Conservation (phyloP, 2,888 invertebrate species). For the Andricus curvator region DNA sequence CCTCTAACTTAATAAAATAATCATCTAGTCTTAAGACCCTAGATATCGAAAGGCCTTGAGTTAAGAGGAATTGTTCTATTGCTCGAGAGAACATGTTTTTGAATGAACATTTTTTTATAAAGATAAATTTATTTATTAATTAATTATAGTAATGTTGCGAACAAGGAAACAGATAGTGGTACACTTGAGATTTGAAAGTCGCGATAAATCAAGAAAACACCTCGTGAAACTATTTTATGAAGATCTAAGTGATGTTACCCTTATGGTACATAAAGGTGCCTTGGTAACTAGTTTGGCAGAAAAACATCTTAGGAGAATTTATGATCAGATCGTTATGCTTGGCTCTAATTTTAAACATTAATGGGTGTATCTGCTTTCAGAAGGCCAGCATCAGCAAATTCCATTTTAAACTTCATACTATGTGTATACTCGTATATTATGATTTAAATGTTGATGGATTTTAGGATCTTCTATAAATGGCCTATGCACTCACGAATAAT, state of each 20-base stretch:
- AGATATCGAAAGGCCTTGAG: not conserved
- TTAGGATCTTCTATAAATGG: slow-evolving; percentile 2
- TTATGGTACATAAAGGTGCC: not conserved
- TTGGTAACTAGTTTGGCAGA: not conserved
- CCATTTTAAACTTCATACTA: not conserved
- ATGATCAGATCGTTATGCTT: slow-evolving; percentile 42
- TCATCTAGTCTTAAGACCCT: not conserved
- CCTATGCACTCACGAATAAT: slow-evolving; percentile 22
- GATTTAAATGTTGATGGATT: not conserved
- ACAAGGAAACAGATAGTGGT: not conserved
- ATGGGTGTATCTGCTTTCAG: slow-evolving; percentile 37
- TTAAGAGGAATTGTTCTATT: not conserved
- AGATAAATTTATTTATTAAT: not conserved
- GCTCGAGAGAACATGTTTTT: not conserved
- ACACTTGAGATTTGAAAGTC: not conserved
- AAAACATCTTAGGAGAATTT: not conserved
- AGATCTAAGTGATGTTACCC: not conserved
- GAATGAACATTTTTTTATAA: not conserved
- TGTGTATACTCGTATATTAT: not conserved
- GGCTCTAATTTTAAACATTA: slow-evolving; percentile 57
- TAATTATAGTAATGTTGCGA: not conserved
- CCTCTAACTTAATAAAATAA: not conserved
- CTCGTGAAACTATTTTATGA: not conserved
- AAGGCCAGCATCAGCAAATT: slow-evolving; percentile 40
- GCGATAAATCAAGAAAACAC: not conserved